Base-by-base conservation (phyloP, 2,113 vertebrate genomes). In the Uropsilus gracilis region DNA sequence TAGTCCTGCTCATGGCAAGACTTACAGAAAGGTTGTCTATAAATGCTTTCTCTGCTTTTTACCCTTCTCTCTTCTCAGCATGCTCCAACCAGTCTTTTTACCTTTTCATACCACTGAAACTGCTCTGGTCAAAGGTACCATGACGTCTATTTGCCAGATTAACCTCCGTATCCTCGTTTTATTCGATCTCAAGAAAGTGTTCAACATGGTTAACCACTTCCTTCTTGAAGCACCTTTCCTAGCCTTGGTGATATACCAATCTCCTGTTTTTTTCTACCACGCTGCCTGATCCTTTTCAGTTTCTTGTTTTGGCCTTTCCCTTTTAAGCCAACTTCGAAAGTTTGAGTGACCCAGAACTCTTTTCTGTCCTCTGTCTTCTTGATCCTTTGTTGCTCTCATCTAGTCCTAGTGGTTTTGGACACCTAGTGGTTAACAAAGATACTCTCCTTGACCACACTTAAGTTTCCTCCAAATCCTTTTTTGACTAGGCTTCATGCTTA, bases 171-270 rank as follows among this genome's bases (percentile, higher is more conserved):
- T 86, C 64, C 37, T 85, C 46, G 22, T 55, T 4, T 34, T 92
- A 68, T 37, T 59, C 32, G 61, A 37, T 59, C 18, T 69, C 32
- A 86, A 50, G 30, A n/a, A 71, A 86, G 61, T n/a, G 59, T 86
- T 78, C 61, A 61, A 59, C 73, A 78, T 28, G 39, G 53, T 78
- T 86, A 92, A 50, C 83, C 83, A 86, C 50, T 71, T 80, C 63
- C 64, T 92, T 86, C 90, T 83, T 8, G 42, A 66, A 76, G 57
- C n/a, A 73, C 37, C 75, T 86, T 44, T n/a, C 17, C 59, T 57
- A 59, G 32, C n/a, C 86, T 85, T 26, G 28, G 42, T 86, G 34
- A 34, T 39, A 37, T 37, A 37, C 82, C 72, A 77, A 16, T 83
- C n/a, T 75, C 71, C 20, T 84, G 10, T 53, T 61, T 69, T 57